These are phyloP conservation scores for Aphodius granarius DNA, from an alignment of 2,888 invertebrate species.

Conservation along the genomic window DNA sequence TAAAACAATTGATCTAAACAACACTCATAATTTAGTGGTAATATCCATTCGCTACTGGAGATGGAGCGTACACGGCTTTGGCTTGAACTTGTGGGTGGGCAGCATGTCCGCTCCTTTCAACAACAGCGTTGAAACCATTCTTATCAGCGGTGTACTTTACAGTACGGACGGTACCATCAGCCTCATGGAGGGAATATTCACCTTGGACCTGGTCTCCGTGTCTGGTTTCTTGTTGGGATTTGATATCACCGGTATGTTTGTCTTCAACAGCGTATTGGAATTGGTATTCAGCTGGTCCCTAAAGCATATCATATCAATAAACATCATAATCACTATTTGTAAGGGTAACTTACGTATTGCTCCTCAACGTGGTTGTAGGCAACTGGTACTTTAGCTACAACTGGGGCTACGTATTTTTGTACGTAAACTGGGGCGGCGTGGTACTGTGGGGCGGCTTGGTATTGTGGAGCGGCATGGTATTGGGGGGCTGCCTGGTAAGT, in stretches of 20 bases:
- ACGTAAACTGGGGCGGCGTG: background rate
- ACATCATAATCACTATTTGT: background rate
- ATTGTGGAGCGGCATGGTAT: conserved; percentile 1
- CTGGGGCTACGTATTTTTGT: conserved; percentile 6
- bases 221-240: conserved; percentile 41
- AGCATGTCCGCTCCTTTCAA: conserved; percentile 39
- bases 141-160: conserved; percentile 41
- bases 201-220: conserved; percentile 42
- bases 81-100: conserved; percentile 28
- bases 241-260: conserved; percentile 42
- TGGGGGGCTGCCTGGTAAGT: background rate
- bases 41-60: background rate
- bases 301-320: background rate
- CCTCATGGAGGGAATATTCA: conserved; percentile 40
- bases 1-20: background rate
- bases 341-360: conserved; percentile 8
- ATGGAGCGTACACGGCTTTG: background rate
- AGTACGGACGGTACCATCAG: conserved; percentile 43
- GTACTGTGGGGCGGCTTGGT: background rate
- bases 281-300: conserved; percentile 38
- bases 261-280: conserved; percentile 44
- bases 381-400: conserved; percentile 15
- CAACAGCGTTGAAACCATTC: conserved; percentile 42
- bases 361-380: conserved; percentile 2
- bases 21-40: background rate